Conservation (phyloP, 2,797 vertebrate species). For the Oophaga sylvatica region DNA sequence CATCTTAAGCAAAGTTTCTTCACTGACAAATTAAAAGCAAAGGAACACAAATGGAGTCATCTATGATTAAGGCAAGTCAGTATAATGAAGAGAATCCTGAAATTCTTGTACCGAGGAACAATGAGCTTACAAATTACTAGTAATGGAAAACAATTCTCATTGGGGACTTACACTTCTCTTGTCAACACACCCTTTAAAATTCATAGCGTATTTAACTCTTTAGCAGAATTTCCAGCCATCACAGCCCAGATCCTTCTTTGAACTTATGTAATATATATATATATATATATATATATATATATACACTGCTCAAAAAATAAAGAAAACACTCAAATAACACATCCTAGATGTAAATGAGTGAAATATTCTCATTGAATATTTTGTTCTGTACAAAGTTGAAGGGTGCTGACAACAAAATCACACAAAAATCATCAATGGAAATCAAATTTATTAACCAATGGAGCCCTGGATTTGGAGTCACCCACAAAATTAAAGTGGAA, state of each 20-base stretch:
- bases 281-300: too few relatives aligned
- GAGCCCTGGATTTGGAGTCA: too few relatives aligned
- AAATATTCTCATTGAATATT: too few relatives aligned
- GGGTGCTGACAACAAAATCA: too few relatives aligned
- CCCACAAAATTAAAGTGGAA: too few relatives aligned
- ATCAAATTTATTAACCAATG: too few relatives aligned
- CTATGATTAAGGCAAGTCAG: slow-evolving; percentile 3
- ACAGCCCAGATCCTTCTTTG: not conserved
- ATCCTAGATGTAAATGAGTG: too few relatives aligned
- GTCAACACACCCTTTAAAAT: slow-evolving; percentile 3
- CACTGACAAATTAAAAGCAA: not conserved
- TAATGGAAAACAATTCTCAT: not conserved
- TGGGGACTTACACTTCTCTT: not conserved
- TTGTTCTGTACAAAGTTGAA: too few relatives aligned
- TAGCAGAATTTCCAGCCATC: not conserved
- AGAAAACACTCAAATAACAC: too few relatives aligned
- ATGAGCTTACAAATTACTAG: not conserved
- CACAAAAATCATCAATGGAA: too few relatives aligned
- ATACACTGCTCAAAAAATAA: too few relatives aligned
- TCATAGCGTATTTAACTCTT: not conserved
- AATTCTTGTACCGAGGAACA: slow-evolving; percentile 27
- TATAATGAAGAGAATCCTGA: not conserved
- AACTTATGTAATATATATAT: too few relatives aligned
- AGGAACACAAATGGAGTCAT: not conserved
- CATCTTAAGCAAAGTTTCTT: not conserved